These are phyloP conservation scores for Takifugu flavidus DNA, from an alignment of 2,113 vertebrate genomes.

Conservation along the genomic window DNA sequence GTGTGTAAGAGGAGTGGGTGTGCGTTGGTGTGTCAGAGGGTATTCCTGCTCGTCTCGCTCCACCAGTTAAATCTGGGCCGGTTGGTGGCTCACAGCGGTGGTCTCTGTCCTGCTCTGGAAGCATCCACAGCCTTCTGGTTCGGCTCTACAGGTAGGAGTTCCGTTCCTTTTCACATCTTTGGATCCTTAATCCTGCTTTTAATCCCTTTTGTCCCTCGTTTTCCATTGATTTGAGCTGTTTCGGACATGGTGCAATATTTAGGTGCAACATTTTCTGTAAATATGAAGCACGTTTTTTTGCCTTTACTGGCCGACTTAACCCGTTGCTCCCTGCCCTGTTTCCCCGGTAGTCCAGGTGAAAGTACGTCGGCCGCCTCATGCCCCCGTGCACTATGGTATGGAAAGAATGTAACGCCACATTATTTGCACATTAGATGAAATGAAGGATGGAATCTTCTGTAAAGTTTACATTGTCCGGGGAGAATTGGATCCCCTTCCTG, in stretches of 20 bases:
- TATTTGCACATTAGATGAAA: not conserved
- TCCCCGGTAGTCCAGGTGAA: conserved; percentile 32
- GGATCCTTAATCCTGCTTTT: not conserved
- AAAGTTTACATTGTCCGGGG: not conserved
- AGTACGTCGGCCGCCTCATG: not conserved
- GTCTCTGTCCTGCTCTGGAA: conserved; percentile 49
- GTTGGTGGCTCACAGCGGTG: conserved; percentile 51
- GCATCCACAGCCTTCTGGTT: conserved; percentile 42
- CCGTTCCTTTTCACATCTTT: not conserved
- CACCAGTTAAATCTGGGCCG: conserved; percentile 62
- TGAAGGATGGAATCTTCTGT: conserved; percentile 2
- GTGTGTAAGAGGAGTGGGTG: conserved; percentile 15
- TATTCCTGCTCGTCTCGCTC: conserved; percentile 61
- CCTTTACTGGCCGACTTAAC: not conserved
- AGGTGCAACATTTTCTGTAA: too few relatives aligned
- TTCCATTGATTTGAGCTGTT: too few relatives aligned
- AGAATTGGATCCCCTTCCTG: conserved; percentile 27
- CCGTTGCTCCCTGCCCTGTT: conserved; percentile 26
- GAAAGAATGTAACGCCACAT: not conserved
- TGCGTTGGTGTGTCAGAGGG: conserved; percentile 11
- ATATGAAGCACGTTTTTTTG: too few relatives aligned
- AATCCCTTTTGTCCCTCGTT: too few relatives aligned
- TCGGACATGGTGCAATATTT: too few relatives aligned
- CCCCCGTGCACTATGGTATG: not conserved
- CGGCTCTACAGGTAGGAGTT: conserved; percentile 56